These are phyloP conservation scores for Pelobates fuscus DNA, from an alignment of 2,113 vertebrate species.

Conservation along the genomic window DNA sequence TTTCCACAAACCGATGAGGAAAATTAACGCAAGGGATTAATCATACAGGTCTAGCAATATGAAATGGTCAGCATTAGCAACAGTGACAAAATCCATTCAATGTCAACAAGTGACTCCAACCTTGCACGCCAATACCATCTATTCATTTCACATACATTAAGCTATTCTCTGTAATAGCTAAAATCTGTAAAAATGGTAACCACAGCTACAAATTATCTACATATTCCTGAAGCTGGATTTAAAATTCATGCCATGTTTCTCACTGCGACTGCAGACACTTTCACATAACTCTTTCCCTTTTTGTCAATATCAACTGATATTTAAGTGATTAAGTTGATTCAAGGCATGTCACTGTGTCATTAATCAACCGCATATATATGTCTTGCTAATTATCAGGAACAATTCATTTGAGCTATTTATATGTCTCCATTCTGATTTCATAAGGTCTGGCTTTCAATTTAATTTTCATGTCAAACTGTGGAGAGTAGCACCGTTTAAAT, in stretches of 20 bases:
- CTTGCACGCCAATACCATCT: no score
- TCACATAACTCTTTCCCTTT: slow-evolving; percentile 47
- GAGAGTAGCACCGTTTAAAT: slow-evolving; percentile 49
- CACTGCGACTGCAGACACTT: slow-evolving; percentile 22
- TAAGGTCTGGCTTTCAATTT: slow-evolving; percentile 50
- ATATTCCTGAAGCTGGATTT: neutral
- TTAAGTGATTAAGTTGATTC: slow-evolving; percentile 51
- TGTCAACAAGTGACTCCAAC: no score
- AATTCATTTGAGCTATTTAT: slow-evolving; percentile 56
- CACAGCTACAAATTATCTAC: neutral
- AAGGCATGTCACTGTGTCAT: slow-evolving; percentile 42
- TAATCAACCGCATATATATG: slow-evolving; percentile 54
- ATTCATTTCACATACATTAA: no score
- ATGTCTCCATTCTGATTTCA: slow-evolving; percentile 51
- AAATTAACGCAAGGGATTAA: no score
- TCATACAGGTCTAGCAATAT: no score
- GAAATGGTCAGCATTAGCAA: no score
- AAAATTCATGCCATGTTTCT: neutral
- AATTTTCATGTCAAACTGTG: slow-evolving; percentile 52
- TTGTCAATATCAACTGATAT: slow-evolving; percentile 56
- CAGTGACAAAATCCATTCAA: no score
- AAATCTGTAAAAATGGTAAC: neutral
- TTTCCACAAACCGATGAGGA: no score
- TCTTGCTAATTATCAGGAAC: slow-evolving; percentile 48
- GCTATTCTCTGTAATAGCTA: no score